Evolutionary conservation across 2,888 invertebrate species (phyloP).

Genomic region (Tachina grossa): DNA sequence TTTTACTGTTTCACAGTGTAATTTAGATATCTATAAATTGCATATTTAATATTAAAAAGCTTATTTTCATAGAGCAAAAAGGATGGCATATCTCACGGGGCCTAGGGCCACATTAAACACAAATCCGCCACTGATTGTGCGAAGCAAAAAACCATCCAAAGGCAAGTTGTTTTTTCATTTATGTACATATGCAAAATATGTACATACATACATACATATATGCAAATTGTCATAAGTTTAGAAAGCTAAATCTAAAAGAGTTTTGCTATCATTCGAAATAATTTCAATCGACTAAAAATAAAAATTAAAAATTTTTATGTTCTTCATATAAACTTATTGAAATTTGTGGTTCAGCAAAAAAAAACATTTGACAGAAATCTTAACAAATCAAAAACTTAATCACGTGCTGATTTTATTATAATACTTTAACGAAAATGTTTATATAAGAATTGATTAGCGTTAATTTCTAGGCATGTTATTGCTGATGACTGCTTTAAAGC

Average conservation of each 20-base stretch:
- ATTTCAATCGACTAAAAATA: background rate
- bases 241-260: background rate
- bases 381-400: conserved; percentile 26
- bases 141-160: no score
- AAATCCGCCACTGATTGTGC: no score
- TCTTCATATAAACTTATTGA: background rate
- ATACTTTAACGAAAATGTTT: background rate
- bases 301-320: background rate
- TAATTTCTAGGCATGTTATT: background rate
- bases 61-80: no score
- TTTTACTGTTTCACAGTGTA: no score
- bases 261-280: background rate
- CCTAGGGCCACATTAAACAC: no score
- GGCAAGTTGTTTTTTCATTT: no score
- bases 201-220: no score
- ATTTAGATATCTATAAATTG: no score
- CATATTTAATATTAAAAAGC: no score
- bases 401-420: conserved; percentile 41
- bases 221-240: background rate
- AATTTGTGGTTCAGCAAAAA: background rate
- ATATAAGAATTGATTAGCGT: background rate
- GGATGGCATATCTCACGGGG: no score
- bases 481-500: background rate
- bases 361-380: background rate
- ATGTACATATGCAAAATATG: background rate